These are phyloP conservation scores for Aphelinus atriplicis DNA, from an alignment of 1,140 invertebrate species.

Conservation along the genomic window DNA sequence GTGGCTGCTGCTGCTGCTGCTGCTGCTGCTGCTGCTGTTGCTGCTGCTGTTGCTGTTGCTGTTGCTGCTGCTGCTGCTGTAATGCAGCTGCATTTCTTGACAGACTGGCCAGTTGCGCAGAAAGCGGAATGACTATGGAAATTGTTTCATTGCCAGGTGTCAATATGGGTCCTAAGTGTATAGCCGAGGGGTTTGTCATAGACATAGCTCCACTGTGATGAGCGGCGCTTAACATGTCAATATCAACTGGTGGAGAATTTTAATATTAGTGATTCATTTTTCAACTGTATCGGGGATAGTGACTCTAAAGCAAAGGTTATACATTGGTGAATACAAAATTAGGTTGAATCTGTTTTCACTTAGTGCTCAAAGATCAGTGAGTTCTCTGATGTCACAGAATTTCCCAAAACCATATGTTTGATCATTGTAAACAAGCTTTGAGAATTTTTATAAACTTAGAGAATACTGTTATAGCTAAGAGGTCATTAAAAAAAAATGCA, in stretches of 20 bases:
- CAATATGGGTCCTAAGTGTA: conserved; percentile 58
- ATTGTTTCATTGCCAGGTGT: conserved; percentile 58
- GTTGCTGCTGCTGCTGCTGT: not conserved
- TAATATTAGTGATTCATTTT: not conserved
- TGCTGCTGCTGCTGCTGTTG: not conserved
- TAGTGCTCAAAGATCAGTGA: too few relatives aligned
- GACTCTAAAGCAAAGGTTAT: too few relatives aligned
- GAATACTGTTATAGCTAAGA: too few relatives aligned
- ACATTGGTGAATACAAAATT: too few relatives aligned
- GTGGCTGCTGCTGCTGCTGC: conserved; percentile 10
- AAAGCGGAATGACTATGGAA: conserved; percentile 61
- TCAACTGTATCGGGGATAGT: not conserved
- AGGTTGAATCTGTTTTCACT: too few relatives aligned
- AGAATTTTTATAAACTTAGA: too few relatives aligned
- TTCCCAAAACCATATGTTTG: too few relatives aligned
- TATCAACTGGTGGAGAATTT: conserved; percentile 32
- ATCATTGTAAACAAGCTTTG: too few relatives aligned
- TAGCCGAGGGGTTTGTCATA: conserved; percentile 52
- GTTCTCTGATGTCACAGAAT: too few relatives aligned
- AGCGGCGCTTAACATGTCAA: conserved; percentile 37
- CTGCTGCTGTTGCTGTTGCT: not conserved
- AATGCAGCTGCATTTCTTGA: conserved; percentile 38
- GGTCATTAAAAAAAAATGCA: too few relatives aligned
- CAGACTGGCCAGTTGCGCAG: conserved; percentile 49
- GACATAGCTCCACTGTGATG: conserved; percentile 45